Evolutionary conservation across 2,797 vertebrate genomes (phyloP).

Genomic region (Siniperca obscura): DNA sequence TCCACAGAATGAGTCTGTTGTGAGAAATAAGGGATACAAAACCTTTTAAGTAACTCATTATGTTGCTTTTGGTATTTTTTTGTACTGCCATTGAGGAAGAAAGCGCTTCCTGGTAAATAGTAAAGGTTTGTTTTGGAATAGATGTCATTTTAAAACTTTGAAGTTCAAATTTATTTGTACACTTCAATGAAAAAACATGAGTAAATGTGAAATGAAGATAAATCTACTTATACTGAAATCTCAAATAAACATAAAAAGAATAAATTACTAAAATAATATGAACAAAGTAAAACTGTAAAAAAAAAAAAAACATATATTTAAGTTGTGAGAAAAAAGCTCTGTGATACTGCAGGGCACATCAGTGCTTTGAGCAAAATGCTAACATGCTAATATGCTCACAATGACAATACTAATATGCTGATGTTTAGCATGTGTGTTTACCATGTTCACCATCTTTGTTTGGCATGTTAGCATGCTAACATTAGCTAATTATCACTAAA

Average conservation of each 20-base stretch:
- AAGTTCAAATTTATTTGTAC: neutral
- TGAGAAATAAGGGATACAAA: neutral
- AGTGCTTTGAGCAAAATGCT: no score
- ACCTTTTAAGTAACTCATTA: constrained; percentile 25
- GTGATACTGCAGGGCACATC: no score
- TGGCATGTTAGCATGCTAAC: neutral
- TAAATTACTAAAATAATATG: neutral
- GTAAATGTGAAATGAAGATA: neutral
- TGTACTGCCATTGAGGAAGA: neutral
- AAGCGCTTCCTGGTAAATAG: constrained; percentile 2
- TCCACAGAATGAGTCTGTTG: constrained; percentile 32
- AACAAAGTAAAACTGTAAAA: neutral
- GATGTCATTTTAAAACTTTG: neutral
- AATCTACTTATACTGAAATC: neutral
- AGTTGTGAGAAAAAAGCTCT: no score
- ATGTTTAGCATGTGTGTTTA: neutral
- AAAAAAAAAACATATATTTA: no score
- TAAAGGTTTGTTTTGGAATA: constrained; percentile 15
- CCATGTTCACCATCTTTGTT: neutral
- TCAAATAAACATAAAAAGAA: neutral
- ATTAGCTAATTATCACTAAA: neutral
- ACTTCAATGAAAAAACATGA: neutral
- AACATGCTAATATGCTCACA: no score
- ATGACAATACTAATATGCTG: no score
- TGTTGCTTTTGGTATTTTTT: constrained; percentile 2